Conservation (phyloP, 2,888 invertebrate species). For the Drosophila antonietae region DNA sequence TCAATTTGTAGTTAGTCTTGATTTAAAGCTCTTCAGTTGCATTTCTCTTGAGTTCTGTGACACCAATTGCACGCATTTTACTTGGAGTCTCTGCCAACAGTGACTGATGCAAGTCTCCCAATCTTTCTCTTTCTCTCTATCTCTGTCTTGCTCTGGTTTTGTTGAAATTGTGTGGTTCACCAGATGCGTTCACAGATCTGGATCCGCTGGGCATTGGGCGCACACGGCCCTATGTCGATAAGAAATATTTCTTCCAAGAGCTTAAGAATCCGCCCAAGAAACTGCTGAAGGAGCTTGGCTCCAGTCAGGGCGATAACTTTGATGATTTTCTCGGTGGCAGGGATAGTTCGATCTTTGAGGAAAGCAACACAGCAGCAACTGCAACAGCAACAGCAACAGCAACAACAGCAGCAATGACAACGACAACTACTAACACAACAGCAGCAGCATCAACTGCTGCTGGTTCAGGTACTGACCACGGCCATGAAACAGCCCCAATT, state of each 20-base stretch:
- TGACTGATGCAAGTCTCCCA: conserved; percentile 68
- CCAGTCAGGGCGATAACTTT: conserved; percentile 60
- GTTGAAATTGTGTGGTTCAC: conserved; percentile 18
- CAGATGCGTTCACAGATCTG: conserved; percentile 96
- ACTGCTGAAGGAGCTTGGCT: conserved; percentile 92
- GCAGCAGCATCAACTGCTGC: conserved; percentile 27
- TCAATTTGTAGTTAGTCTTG: conserved; percentile 8
- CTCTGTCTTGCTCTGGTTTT: conserved; percentile 11
- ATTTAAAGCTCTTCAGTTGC: conserved; percentile 23
- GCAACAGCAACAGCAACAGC: conserved; percentile 10
- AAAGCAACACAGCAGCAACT: conserved; percentile 34
- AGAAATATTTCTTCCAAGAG: conserved; percentile 98
- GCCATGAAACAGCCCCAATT: conserved; percentile 20
- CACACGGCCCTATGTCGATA: conserved; percentile 96
- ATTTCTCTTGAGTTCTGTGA: conserved; percentile 23
- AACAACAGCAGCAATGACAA: conserved; percentile 41
- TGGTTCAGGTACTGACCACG: conserved; percentile 41
- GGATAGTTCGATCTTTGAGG: conserved; percentile 61
- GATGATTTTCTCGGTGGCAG: conserved; percentile 68
- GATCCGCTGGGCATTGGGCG: conserved; percentile 96
- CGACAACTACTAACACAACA: conserved; percentile 38
- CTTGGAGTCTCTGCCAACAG: conserved; percentile 5
- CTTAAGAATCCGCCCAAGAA: conserved; percentile 97
- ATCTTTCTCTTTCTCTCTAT: conserved; percentile 18
- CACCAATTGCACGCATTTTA: conserved; percentile 20